phyloP scores from a whole-genome alignment of 2,888 invertebrate genomes.

The Tipula confusa region DNA sequence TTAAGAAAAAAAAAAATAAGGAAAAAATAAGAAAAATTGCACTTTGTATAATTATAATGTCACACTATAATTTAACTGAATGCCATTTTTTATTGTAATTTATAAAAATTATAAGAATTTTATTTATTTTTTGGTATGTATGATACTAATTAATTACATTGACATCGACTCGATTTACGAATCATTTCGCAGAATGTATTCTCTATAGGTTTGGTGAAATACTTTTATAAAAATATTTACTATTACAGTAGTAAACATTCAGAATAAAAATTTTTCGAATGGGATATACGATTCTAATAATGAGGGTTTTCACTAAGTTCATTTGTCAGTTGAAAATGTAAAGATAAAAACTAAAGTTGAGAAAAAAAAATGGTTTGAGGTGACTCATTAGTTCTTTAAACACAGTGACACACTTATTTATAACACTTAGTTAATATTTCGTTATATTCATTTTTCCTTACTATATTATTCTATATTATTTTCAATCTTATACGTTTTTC shows the following conservation, averaged over 20 bases:
- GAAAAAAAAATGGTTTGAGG: background rate
- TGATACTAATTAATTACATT: background rate
- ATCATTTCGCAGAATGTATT: too few relatives aligned
- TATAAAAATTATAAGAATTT: background rate
- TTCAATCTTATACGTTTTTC: background rate
- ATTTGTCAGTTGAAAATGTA: background rate
- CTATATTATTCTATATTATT: background rate
- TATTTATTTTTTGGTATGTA: background rate
- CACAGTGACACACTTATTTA: background rate
- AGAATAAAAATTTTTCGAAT: too few relatives aligned
- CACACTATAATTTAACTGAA: conserved; percentile 7
- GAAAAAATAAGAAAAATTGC: background rate
- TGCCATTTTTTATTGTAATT: background rate
- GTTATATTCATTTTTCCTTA: background rate
- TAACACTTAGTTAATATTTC: too few relatives aligned
- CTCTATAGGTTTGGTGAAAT: too few relatives aligned
- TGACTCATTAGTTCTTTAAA: conserved; percentile 26
- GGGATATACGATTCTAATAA: too few relatives aligned
- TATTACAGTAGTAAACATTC: background rate
- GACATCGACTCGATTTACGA: background rate
- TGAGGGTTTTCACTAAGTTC: background rate
- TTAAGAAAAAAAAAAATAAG: background rate
- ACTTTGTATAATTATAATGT: conserved; percentile 9
- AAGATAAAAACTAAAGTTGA: background rate
- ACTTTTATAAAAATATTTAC: background rate